These are phyloP conservation scores for Pelodiscus sinensis DNA, from an alignment of 2,113 vertebrate species.

Conservation along the genomic window DNA sequence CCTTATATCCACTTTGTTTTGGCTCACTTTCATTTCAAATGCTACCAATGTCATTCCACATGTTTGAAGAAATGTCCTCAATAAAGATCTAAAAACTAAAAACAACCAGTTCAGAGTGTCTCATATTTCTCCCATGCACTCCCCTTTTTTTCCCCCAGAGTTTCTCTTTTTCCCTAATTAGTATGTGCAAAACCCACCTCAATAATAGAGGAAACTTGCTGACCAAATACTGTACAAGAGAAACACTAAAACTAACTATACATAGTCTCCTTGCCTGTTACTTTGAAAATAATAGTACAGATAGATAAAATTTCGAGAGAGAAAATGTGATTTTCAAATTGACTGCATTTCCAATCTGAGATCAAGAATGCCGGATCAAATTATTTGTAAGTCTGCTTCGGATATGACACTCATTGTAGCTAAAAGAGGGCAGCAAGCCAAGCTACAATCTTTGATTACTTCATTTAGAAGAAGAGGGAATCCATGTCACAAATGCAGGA, in stretches of 20 bases:
- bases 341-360: background rate
- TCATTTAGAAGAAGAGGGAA: background rate
- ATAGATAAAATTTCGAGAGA: background rate
- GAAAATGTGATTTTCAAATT: background rate
- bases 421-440: background rate
- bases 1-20: background rate
- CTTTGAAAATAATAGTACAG: background rate
- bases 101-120: background rate
- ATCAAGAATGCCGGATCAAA: background rate
- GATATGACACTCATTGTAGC: background rate
- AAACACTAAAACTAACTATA: background rate
- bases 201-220: background rate
- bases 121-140: fast-evolving
- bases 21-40: fast-evolving
- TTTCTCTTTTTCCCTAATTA: background rate
- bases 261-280: background rate
- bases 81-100: background rate
- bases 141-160: background rate
- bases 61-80: background rate
- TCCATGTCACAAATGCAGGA: background rate
- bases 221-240: background rate
- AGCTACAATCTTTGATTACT: background rate
- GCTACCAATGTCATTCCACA: background rate
- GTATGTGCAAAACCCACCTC: background rate
- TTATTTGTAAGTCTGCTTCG: background rate